Conservation (phyloP, 1,140 invertebrate genomes). For the Onthophagus taurus region DNA sequence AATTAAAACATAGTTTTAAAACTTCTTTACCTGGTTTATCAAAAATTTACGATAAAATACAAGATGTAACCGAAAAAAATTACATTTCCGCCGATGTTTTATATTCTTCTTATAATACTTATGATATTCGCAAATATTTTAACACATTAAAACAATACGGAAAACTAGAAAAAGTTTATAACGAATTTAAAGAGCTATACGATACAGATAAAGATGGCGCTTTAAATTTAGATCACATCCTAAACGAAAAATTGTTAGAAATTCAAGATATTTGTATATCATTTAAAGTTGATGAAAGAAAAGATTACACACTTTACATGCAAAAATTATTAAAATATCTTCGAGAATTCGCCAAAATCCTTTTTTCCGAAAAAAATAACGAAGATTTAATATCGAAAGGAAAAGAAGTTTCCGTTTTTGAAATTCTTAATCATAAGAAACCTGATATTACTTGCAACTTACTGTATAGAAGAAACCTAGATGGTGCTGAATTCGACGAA, state of each 20-base stretch:
- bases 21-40: too few relatives aligned
- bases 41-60: too few relatives aligned
- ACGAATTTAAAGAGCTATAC: constrained; percentile 19
- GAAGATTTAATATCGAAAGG: constrained; percentile 36
- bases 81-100: too few relatives aligned
- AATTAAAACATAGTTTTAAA: too few relatives aligned
- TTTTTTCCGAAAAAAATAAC: constrained; percentile 38
- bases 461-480: constrained; percentile 44
- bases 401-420: constrained; percentile 30
- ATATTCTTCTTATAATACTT: constrained; percentile 1
- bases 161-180: constrained; percentile 18
- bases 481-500: constrained; percentile 45
- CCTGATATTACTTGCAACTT: constrained; percentile 44
- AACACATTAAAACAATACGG: constrained; percentile 20
- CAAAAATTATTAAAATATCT: constrained; percentile 38
- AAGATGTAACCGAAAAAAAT: too few relatives aligned
- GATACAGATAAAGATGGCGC: constrained; percentile 16
- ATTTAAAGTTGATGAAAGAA: neutral
- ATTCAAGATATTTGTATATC: constrained; percentile 17
- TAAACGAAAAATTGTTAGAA: constrained; percentile 23
- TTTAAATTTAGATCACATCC: constrained; percentile 26
- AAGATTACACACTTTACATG: constrained; percentile 35
- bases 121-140: constrained; percentile 12
- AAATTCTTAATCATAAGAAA: constrained; percentile 35
- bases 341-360: constrained; percentile 34